Evolutionary conservation across 2,888 invertebrate species (phyloP).

Genomic region (Tipula vernalis): DNA sequence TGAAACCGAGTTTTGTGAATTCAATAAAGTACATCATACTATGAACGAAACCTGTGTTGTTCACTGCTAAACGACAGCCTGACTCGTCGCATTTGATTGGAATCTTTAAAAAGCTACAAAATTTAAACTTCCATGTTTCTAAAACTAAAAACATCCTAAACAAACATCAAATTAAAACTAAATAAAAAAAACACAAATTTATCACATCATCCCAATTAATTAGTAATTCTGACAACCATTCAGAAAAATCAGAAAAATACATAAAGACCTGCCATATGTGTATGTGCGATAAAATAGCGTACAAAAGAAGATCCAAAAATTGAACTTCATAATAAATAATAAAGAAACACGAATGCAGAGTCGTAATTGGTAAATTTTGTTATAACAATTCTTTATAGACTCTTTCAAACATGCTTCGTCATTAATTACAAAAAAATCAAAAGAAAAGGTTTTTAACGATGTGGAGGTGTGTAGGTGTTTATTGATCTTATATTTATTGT

Average conservation of each 20-base stretch:
- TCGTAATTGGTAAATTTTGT: background rate
- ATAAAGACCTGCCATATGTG: background rate
- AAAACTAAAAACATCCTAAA: background rate
- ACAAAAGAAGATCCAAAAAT: background rate
- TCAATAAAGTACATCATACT: too few species aligned
- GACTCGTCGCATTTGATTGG: too few species aligned
- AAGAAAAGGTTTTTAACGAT: background rate
- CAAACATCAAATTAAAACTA: background rate
- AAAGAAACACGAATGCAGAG: background rate
- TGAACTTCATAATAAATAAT: background rate
- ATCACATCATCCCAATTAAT: background rate
- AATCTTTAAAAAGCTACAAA: too few species aligned
- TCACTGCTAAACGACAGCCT: too few species aligned
- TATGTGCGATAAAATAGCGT: background rate
- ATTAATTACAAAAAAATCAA: background rate
- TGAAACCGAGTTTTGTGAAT: too few species aligned
- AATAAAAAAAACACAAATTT: background rate
- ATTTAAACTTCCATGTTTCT: background rate
- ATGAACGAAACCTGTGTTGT: too few species aligned
- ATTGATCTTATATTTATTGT: background rate
- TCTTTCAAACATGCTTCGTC: background rate
- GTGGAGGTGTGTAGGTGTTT: background rate
- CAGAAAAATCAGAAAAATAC: background rate
- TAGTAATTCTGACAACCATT: background rate
- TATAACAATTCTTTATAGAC: background rate